A percentile compares a stretch with the other conserved stretches of the same genome.
Evolutionary conservation across 2,797 vertebrate genomes (phyloP).

Genomic region (Nyctibius grandis): DNA sequence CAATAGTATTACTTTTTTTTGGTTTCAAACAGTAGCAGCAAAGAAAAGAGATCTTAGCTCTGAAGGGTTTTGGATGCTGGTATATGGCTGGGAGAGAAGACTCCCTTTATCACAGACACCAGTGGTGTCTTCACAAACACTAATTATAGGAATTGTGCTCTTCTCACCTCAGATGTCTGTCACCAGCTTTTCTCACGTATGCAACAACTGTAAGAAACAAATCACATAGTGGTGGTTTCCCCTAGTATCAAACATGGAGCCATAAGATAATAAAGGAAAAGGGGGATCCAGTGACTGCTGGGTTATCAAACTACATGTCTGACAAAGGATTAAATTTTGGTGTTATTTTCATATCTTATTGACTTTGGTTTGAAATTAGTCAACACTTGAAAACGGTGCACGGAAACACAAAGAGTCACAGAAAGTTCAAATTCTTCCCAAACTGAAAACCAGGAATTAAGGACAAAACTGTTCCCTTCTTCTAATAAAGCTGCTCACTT

Average conservation of each 20-base stretch:
- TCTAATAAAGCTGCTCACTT: not conserved
- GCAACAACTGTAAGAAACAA: not conserved
- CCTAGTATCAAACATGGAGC: not conserved
- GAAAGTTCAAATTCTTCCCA: not conserved
- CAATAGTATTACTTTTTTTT: not conserved
- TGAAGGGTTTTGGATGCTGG: not conserved
- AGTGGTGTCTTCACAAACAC: not conserved
- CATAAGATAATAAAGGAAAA: not conserved
- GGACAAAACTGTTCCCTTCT: not conserved
- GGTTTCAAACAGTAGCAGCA: not conserved
- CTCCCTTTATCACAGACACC: not conserved
- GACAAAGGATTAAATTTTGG: not conserved
- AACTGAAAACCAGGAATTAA: not conserved
- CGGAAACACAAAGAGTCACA: not conserved
- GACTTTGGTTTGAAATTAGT: not conserved
- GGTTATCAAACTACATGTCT: not conserved
- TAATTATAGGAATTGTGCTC: not conserved
- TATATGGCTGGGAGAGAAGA: not conserved
- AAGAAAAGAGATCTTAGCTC: not conserved
- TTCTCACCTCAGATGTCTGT: not conserved
- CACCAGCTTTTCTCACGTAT: not conserved
- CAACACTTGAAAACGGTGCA: not conserved
- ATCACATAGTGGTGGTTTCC: not conserved
- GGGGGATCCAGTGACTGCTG: not conserved
- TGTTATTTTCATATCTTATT: not conserved